Evolutionary conservation across 2,113 vertebrate genomes (phyloP), one percentile per base, ranked within the genome.

Genomic region (Hepsetus odoe): DNA sequence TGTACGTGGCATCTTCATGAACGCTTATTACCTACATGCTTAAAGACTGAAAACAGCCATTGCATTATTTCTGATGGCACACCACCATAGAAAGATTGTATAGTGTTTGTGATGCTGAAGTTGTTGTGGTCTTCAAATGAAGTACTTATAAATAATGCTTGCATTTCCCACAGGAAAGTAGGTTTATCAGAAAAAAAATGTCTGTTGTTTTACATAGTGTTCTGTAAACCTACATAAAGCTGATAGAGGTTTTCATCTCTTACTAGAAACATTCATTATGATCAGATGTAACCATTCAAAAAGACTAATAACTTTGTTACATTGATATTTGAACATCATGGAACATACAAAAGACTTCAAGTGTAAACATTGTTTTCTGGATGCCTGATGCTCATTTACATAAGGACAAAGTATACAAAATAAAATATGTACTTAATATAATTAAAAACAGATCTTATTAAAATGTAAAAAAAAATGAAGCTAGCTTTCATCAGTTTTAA

Each of bases 321-420:
- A 81, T 83, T 77, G 77, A 89, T 83, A 81, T 88, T 89, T 85
- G 86, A 89, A 87, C 86, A 87, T 87, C 73, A 83, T 77, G 85
- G 85, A 88, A 87, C 82, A 86, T 82, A 88, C 67, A 87, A 86
- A 86, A 89, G 73, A 83, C 78, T 84, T 77, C 28, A 85, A 84
- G 85, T 89, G 90, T 91, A 90, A 92, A 92, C 89, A 55, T 20
- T 72, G 28, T 56, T 22, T 75, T 87, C 85, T 88, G 82, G 72
- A 85, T 88, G 81, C 85, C 42, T 69, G 84, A 84, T 62, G 84
- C 86, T 62, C 30, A 83, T 81, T 87, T 76, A 87, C 56, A 85
- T 85, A 83, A 49, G 65, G 80, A 86, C 80, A 91, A 90, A 86
- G 85, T 77, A 89, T 85, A 86, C 86, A 87, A 91, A 92, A 91